phyloP scores from a whole-genome alignment of 2,888 invertebrate genomes.

The Caenorhabditis angaria region DNA sequence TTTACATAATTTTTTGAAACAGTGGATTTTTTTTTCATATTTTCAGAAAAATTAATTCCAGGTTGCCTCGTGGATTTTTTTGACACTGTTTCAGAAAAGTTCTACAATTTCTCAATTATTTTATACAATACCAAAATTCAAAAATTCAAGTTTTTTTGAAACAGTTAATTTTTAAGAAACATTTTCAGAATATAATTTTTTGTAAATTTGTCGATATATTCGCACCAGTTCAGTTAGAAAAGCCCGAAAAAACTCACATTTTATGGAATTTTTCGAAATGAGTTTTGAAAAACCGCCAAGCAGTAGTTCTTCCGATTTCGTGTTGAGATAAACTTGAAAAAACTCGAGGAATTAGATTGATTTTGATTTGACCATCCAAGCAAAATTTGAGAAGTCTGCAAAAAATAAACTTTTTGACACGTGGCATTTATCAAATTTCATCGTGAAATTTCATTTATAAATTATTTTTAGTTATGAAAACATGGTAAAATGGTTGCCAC shows the following conservation, averaged over 20 bases:
- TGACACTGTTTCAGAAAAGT: not conserved
- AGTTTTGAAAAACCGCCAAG: constrained; percentile 58
- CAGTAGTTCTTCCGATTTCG: constrained; percentile 39
- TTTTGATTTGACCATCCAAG: constrained; percentile 51
- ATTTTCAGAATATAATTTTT: too few relatives aligned
- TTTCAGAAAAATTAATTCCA: not conserved
- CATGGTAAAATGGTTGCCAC: too few relatives aligned
- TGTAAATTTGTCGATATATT: too few relatives aligned
- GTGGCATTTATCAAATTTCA: too few relatives aligned
- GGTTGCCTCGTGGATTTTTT: not conserved
- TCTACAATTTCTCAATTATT: too few relatives aligned
- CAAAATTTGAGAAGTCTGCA: constrained; percentile 51
- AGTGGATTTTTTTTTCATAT: too few relatives aligned
- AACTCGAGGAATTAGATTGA: constrained; percentile 52
- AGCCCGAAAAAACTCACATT: constrained; percentile 29
- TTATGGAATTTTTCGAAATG: constrained; percentile 46
- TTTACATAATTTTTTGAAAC: too few relatives aligned
- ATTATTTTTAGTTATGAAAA: too few relatives aligned
- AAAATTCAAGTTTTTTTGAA: not conserved
- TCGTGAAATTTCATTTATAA: too few relatives aligned
- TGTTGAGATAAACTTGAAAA: constrained; percentile 36
- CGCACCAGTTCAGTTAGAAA: too few relatives aligned
- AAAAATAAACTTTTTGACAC: too few relatives aligned
- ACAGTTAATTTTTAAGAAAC: too few relatives aligned
- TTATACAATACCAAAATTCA: not conserved